Conservation (phyloP, 92 coral and sea anemone genomes). For the Metridium senile region DNA sequence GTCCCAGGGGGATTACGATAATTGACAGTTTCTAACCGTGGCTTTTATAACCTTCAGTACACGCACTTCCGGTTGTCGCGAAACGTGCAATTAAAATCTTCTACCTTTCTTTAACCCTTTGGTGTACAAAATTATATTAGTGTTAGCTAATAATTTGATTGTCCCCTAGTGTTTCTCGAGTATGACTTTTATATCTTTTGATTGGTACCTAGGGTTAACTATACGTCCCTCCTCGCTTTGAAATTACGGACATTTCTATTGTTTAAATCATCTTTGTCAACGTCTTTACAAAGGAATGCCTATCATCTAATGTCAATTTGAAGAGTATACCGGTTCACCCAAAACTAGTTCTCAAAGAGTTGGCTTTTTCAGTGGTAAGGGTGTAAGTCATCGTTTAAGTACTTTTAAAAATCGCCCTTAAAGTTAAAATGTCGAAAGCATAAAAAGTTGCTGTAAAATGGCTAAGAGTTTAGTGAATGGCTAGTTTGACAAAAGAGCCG, state of each 20-base stretch:
- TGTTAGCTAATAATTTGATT: neutral
- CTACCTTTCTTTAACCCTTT: neutral
- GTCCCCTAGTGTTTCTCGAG: neutral
- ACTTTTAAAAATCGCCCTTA: no score
- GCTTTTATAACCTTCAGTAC: neutral
- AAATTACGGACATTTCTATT: constrained; percentile 8
- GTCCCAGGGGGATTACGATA: constrained; percentile 38
- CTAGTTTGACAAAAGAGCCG: neutral
- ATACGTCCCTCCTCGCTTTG: neutral
- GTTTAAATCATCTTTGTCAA: constrained; percentile 1
- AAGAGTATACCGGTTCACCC: neutral
- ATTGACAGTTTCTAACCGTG: constrained; percentile 25
- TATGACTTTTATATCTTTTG: no score
- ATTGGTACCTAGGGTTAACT: no score
- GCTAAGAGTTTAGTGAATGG: neutral
- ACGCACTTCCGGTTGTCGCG: constrained; percentile 31
- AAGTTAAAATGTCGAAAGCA: no score
- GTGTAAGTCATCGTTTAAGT: no score
- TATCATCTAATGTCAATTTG: constrained; percentile 1
- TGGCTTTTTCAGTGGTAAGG: no score
- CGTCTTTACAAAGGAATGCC: constrained; percentile 8
- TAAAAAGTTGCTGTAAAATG: no score
- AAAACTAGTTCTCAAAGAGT: neutral
- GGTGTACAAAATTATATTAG: neutral
- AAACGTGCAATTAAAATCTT: constrained; percentile 17